phyloP scores from a whole-genome alignment of 2,113 vertebrate genomes.

The Caracal caracal region DNA sequence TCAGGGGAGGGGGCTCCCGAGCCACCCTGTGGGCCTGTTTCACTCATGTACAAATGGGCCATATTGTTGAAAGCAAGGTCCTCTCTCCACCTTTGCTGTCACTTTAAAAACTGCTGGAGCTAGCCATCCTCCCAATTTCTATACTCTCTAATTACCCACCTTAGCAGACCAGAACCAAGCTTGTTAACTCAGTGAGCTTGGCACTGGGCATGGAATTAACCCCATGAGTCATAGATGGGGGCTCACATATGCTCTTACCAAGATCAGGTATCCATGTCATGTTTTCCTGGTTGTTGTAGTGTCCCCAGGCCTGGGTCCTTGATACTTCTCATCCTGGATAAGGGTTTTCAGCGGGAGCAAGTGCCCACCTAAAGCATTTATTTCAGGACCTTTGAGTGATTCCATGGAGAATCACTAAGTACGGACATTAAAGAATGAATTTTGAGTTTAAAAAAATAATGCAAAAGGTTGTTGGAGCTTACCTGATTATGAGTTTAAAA shows the following conservation, averaged over 20 bases:
- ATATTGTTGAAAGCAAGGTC: not conserved
- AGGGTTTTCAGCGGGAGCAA: not conserved
- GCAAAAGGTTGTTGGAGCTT: not conserved
- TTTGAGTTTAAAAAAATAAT: not conserved
- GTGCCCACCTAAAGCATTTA: not conserved
- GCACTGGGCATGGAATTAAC: not conserved
- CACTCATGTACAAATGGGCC: not conserved
- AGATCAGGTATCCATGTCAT: accelerated
- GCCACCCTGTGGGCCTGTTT: not conserved
- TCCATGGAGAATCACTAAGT: not conserved
- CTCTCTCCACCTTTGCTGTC: not conserved
- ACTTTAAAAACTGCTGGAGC: not conserved
- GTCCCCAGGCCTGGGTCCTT: not conserved
- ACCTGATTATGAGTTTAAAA: not conserved
- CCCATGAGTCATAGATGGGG: too few relatives aligned
- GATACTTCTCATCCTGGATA: not conserved
- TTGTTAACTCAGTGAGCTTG: not conserved
- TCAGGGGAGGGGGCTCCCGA: not conserved
- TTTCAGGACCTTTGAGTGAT: not conserved
- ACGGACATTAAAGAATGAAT: not conserved
- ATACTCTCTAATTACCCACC: not conserved
- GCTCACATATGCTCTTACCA: accelerated
- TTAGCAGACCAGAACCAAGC: not conserved
- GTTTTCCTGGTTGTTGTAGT: not conserved
- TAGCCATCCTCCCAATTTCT: not conserved